Percentiles rank a stretch among this genome's conserved stretches.
phyloP scores from a whole-genome alignment of 2,888 invertebrate species.

The Rutpela maculata region DNA sequence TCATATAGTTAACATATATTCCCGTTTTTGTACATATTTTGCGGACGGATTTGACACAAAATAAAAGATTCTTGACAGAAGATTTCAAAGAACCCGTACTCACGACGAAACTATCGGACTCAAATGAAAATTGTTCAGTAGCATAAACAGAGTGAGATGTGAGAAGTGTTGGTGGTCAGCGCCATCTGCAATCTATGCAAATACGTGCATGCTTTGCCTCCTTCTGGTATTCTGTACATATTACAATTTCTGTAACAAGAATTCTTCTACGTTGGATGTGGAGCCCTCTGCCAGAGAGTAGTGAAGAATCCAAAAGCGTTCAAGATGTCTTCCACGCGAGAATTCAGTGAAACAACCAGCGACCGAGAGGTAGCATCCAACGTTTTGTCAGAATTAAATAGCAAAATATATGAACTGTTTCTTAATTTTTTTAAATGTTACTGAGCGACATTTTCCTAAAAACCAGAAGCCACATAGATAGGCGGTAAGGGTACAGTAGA shows the following conservation, averaged over 20 bases:
- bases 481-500: no score
- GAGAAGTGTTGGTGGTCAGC: background rate
- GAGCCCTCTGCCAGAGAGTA: background rate
- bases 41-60: slow-evolving; percentile 39
- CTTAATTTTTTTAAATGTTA: no score
- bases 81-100: slow-evolving; percentile 16
- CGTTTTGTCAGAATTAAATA: no score
- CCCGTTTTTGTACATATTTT: slow-evolving; percentile 29
- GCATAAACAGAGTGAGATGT: slow-evolving; percentile 27
- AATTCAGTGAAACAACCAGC: no score
- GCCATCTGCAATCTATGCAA: slow-evolving; percentile 11
- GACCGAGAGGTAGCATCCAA: no score
- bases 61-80: slow-evolving; percentile 38
- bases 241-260: background rate
- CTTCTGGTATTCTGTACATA: background rate
- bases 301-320: background rate
- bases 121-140: slow-evolving; percentile 32
- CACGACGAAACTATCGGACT: slow-evolving; percentile 33
- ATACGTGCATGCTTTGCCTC: background rate
- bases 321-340: no score
- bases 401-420: no score
- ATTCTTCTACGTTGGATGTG: background rate
- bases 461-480: no score
- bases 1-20: slow-evolving; percentile 21
- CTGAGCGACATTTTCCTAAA: no score